A percentile compares a stretch with the other conserved stretches of the same genome.
These are phyloP conservation scores for Chironomus tepperi DNA, from an alignment of 1,140 invertebrate species.

Conservation along the genomic window DNA sequence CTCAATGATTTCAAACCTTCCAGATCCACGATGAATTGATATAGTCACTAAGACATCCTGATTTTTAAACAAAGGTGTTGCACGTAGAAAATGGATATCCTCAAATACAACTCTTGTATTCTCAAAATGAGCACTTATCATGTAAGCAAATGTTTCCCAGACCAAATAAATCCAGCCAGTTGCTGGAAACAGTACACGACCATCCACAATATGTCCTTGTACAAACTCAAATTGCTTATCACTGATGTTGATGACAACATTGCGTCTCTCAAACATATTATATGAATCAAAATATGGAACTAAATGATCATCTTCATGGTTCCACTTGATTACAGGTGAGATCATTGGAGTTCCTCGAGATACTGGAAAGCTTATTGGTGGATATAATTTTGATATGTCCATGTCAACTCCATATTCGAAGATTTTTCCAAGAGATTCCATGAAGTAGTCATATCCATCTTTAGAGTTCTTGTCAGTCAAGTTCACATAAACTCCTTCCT, in stretches of 20 bases:
- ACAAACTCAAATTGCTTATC: conserved; percentile 68
- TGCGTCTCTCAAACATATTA: conserved; percentile 44
- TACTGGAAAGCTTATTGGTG: conserved; percentile 65
- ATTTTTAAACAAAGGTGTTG: conserved; percentile 66
- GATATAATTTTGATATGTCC: conserved; percentile 48
- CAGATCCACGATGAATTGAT: conserved; percentile 72
- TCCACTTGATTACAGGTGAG: conserved; percentile 74
- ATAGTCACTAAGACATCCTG: conserved; percentile 62
- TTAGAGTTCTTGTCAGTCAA: conserved; percentile 66
- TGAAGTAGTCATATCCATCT: conserved; percentile 61
- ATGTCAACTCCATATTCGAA: conserved; percentile 43
- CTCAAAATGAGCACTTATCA: conserved; percentile 58
- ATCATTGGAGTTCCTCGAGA: conserved; percentile 68
- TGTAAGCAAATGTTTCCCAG: conserved; percentile 79
- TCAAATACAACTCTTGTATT: conserved; percentile 77
- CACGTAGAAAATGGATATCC: conserved; percentile 73
- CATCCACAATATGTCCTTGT: conserved; percentile 79
- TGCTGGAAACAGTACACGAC: conserved; percentile 73
- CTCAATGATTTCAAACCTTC: conserved; percentile 79
- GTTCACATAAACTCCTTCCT: conserved; percentile 56
- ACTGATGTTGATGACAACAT: conserved; percentile 48
- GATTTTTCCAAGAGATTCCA: conserved; percentile 55
- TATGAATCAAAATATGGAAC: conserved; percentile 39
- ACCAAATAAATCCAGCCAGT: conserved; percentile 77
- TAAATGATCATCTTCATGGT: conserved; percentile 73